A percentile compares a stretch with the other conserved stretches of the same genome.
Evolutionary conservation across 2,113 vertebrate species (phyloP).

Genomic region (Pipra filicauda): DNA sequence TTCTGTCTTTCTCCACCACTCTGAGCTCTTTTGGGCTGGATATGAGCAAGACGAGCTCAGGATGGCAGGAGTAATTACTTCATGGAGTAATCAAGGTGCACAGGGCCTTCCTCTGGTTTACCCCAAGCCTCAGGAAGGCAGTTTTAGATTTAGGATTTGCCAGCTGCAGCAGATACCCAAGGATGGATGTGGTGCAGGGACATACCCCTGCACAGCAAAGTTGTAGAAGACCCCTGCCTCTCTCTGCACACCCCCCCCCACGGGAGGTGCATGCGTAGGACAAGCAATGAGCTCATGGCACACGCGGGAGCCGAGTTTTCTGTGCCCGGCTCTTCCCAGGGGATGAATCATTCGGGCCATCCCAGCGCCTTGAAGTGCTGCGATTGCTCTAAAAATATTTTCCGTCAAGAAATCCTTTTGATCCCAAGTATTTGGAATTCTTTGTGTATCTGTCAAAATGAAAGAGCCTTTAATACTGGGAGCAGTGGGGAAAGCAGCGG

Average conservation of each 20-base stretch:
- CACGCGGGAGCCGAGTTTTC: accelerated
- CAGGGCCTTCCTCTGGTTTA: background rate
- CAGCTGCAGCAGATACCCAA: background rate
- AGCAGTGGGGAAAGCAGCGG: background rate
- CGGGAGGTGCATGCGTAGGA: accelerated
- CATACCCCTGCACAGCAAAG: accelerated
- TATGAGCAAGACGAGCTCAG: background rate
- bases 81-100: background rate
- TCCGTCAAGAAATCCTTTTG: background rate
- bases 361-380: background rate
- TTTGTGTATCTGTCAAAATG: background rate
- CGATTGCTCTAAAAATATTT: background rate
- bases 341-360: background rate
- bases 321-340: background rate
- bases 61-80: background rate
- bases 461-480: background rate
- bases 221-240: background rate
- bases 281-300: accelerated
- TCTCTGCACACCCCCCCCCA: background rate
- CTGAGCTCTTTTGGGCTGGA: background rate
- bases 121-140: background rate
- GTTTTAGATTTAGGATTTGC: background rate
- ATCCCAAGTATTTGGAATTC: background rate
- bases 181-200: accelerated
- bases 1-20: background rate